Evolutionary conservation across 2,888 invertebrate genomes (phyloP).

Genomic region (Amaurobius ferox): DNA sequence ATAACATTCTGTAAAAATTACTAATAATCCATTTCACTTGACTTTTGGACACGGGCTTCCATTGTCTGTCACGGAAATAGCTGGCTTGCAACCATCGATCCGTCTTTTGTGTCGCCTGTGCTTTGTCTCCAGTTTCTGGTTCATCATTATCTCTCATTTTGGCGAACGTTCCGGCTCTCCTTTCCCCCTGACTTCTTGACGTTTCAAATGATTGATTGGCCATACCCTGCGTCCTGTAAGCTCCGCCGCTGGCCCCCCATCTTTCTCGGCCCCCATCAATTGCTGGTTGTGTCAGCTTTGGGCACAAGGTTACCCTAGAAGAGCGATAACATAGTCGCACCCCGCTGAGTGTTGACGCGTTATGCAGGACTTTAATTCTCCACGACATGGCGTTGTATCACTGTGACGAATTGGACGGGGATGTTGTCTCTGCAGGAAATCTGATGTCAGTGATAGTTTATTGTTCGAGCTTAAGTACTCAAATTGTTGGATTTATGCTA

Average conservation of each 20-base stretch:
- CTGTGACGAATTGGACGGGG: background rate
- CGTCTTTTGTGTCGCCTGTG: constrained; percentile 27
- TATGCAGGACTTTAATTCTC: background rate
- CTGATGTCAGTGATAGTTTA: background rate
- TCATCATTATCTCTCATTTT: constrained; percentile 64
- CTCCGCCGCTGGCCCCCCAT: constrained; percentile 22
- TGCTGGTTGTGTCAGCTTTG: constrained; percentile 24
- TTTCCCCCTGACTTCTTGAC: constrained; percentile 36
- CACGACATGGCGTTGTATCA: background rate
- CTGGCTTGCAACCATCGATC: constrained; percentile 35
- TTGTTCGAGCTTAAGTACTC: background rate
- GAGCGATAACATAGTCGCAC: background rate
- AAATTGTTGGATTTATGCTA: background rate
- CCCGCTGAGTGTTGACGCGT: constrained; percentile 9
- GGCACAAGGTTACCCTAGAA: background rate
- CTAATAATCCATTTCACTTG: constrained; percentile 48
- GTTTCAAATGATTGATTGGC: constrained; percentile 64
- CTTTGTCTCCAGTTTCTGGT: constrained; percentile 63
- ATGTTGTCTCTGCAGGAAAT: background rate
- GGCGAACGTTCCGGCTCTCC: background rate
- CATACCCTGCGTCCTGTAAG: constrained; percentile 43
- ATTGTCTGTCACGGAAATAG: background rate
- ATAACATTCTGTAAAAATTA: constrained; percentile 20
- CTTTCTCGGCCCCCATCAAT: constrained; percentile 21
- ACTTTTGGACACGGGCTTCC: constrained; percentile 40